phyloP scores from a whole-genome alignment of 2,113 vertebrate species.

The Sminthopsis crassicaudata region DNA sequence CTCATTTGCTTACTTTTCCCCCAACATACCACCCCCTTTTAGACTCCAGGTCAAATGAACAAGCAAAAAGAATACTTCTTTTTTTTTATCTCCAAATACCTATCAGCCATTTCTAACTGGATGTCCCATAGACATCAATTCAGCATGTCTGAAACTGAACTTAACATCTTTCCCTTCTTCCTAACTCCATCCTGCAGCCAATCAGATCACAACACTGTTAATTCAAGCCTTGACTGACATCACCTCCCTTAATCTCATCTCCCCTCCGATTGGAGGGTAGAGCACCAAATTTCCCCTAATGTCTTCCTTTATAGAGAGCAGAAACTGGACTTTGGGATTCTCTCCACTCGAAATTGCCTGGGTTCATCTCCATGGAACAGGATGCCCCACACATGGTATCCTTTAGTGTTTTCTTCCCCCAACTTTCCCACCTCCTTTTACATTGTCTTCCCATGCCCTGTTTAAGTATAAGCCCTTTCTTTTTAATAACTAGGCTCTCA shows the following conservation, averaged over 20 bases:
- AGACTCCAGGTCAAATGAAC: neutral
- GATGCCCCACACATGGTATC: too few species aligned
- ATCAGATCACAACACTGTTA: neutral
- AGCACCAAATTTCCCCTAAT: neutral
- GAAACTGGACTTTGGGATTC: neutral
- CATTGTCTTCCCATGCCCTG: neutral
- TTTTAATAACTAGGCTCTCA: neutral
- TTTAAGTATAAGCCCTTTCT: neutral
- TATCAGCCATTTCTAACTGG: neutral
- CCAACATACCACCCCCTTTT: neutral
- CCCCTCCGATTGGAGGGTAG: neutral
- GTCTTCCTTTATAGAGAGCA: neutral
- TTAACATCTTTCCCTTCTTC: neutral
- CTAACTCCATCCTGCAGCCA: neutral
- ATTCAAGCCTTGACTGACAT: neutral
- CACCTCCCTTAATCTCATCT: neutral
- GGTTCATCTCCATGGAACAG: neutral
- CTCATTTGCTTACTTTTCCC: neutral
- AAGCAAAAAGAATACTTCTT: neutral
- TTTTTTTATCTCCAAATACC: too few species aligned
- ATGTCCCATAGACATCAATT: neutral
- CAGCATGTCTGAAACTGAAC: neutral
- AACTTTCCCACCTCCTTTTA: neutral
- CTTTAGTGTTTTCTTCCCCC: neutral
- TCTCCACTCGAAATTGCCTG: neutral